Evolutionary conservation across 2,888 invertebrate genomes (phyloP), one percentile per base, ranked within the genome.

Genomic region (Calliopum simillimum): DNA sequence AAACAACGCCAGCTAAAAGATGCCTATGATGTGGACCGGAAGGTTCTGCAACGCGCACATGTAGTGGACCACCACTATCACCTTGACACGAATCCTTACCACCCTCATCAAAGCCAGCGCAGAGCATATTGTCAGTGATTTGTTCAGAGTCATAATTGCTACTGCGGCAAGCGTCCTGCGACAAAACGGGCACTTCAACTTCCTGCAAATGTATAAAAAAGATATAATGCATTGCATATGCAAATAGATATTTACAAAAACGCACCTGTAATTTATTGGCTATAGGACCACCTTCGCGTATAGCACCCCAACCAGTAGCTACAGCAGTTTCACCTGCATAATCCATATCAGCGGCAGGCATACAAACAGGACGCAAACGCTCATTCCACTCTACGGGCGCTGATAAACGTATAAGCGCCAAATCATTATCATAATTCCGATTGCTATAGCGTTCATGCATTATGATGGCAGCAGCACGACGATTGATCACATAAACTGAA

Each of bases 221-320:
- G n/a, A 19, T 21, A 56, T 8, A 4, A 56, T 6, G 14, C n/a
- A n/a, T 2, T 19, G n/a, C n/a, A n/a, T n/a, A n/a, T n/a, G n/a
- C n/a, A 33, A 33, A 33, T 3, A 1, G 33, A 8, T 33, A 8
- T 33, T 33, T 8, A 33, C 4, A 3, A 33, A 61, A 14, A 41
- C 63, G 69, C 59, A 76, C 77, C 76, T 80, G 82, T 56, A 96
- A 85, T 12, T 89, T 90, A 66, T 88, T 88, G 0, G 94, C 91
- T 3, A 92, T 88, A 4, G 89, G 86, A 0, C 94, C 94, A 8
- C 91, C 90, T 79, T 93, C 92, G 72, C 89, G 88, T 0, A 90
- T 89, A 2, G 93, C 91, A 2, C 94, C 94, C 94, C 94, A 94
- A 1, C 94, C 94, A 0, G 91, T 90, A 1, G 91, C 93, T n/a